Conservation (phyloP, 2,113 vertebrate species). For the Chaetodon trifascialis region DNA sequence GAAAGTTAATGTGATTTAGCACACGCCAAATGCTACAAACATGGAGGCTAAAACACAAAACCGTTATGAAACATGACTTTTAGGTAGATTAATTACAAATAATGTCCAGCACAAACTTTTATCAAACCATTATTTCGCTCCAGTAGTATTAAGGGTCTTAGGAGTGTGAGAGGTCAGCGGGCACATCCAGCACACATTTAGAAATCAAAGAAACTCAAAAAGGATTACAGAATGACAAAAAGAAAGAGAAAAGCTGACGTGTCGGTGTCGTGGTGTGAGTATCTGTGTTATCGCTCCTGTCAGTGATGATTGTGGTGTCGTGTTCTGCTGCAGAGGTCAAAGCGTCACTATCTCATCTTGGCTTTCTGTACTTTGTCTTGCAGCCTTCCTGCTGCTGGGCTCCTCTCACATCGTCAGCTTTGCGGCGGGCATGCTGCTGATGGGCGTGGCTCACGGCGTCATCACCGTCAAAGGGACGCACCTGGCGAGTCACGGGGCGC, state of each 20-base stretch:
- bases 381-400: constrained; percentile 91
- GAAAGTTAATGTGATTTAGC: too few species aligned
- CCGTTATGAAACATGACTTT: too few species aligned
- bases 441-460: constrained; percentile 87
- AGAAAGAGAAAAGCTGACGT: too few species aligned
- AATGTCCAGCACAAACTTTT: too few species aligned
- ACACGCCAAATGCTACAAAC: too few species aligned
- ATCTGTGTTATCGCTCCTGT: too few species aligned
- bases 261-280: background rate
- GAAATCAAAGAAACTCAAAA: background rate
- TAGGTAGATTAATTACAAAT: too few species aligned
- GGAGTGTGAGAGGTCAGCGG: background rate
- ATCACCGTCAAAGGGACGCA: constrained; percentile 92
- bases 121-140: too few species aligned
- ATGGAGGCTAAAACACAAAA: too few species aligned
- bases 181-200: background rate
- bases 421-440: constrained; percentile 81
- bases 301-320: background rate
- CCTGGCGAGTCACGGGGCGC: constrained; percentile 89
- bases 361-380: background rate
- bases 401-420: constrained; percentile 82
- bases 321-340: background rate
- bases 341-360: too few species aligned
- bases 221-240: background rate
- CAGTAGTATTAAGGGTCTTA: too few species aligned